A percentile compares a stretch with the other conserved stretches of the same genome.
Evolutionary conservation across 2,888 invertebrate species (phyloP).

Genomic region (Hipparchia semele): DNA sequence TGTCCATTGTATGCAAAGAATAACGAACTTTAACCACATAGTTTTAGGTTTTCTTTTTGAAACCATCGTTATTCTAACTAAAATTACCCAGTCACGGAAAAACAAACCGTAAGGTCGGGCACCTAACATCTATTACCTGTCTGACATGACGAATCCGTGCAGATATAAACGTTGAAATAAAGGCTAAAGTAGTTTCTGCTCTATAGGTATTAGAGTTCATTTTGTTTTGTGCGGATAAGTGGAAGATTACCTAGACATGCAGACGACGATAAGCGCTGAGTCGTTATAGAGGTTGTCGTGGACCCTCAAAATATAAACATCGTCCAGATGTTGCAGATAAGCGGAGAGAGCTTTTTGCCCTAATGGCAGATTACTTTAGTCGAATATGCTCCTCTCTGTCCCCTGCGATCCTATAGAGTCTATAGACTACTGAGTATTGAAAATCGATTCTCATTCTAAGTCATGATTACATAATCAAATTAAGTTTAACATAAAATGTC

Average conservation of each 20-base stretch:
- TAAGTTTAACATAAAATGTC: background rate
- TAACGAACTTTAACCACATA: constrained; percentile 3
- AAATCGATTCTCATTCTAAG: constrained; percentile 32
- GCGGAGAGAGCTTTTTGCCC: constrained; percentile 74
- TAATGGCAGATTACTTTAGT: constrained; percentile 78
- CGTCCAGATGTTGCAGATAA: constrained; percentile 80
- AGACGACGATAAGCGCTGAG: constrained; percentile 72
- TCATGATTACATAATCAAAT: constrained; percentile 19
- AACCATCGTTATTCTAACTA: constrained; percentile 9
- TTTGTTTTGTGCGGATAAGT: constrained; percentile 36
- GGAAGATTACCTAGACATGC: constrained; percentile 72
- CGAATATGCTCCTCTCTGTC: constrained; percentile 43
- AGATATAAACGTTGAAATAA: constrained; percentile 44
- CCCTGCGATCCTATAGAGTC: constrained; percentile 30
- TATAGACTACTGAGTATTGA: constrained; percentile 32
- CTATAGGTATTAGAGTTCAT: constrained; percentile 36
- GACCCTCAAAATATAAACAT: constrained; percentile 81
- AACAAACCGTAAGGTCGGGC: constrained; percentile 50
- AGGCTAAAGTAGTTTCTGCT: constrained; percentile 20
- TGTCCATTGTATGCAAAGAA: background rate
- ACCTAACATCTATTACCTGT: constrained; percentile 52
- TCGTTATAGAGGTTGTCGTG: constrained; percentile 79
- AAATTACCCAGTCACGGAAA: constrained; percentile 46
- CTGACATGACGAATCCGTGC: constrained; percentile 44
- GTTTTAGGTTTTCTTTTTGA: constrained; percentile 2